Evolutionary conservation across 2,113 vertebrate species (phyloP).

Genomic region (Labeo rohita): DNA sequence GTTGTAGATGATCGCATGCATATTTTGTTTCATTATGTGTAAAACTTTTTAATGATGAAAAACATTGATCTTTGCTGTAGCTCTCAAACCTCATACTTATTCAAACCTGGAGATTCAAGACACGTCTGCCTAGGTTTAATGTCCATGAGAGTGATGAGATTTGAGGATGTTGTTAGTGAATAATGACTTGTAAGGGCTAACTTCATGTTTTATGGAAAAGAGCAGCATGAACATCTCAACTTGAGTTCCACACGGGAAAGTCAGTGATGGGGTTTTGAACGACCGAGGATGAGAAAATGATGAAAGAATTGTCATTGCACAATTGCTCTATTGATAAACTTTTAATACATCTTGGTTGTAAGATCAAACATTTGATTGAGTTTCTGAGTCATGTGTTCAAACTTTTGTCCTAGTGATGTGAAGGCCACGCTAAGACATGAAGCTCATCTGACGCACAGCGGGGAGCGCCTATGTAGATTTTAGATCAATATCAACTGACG

Average conservation of each 20-base stretch:
- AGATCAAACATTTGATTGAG: not conserved
- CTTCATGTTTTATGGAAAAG: not conserved
- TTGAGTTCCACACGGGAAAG: not conserved
- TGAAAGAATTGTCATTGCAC: not conserved
- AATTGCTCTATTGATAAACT: not conserved
- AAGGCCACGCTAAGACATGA: conserved; percentile 59
- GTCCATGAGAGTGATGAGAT: not conserved
- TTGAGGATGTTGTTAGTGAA: not conserved
- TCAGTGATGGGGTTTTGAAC: not conserved
- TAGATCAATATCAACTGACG: conserved; percentile 70
- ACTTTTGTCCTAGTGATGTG: conserved; percentile 60
- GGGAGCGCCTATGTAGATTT: conserved; percentile 66
- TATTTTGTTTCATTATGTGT: not conserved
- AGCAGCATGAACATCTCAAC: not conserved
- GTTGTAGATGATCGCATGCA: not conserved
- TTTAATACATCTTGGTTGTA: not conserved
- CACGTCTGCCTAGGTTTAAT: not conserved
- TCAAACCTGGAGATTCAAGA: not conserved
- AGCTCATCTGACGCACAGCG: conserved; percentile 63
- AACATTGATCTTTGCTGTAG: not conserved
- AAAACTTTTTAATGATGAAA: not conserved
- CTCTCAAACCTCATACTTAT: not conserved
- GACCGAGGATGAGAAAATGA: not conserved
- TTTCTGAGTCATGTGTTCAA: conserved; percentile 57
- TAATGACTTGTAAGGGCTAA: not conserved